Base-by-base conservation (phyloP, 2,113 vertebrate genomes). In the Sebastes schlegelii region DNA sequence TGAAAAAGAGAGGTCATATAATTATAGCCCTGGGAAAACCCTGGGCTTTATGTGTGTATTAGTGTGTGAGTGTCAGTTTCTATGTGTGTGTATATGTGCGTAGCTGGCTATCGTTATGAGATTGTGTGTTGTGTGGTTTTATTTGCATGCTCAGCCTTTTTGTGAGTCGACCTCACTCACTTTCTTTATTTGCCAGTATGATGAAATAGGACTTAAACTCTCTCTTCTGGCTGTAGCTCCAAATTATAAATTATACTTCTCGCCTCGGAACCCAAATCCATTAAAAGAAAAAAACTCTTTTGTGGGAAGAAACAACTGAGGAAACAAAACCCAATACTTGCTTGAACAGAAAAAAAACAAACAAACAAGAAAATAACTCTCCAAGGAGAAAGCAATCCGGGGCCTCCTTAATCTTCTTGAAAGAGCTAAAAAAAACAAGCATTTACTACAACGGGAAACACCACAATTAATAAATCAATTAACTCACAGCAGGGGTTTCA, bases 1-100 rank as follows among this genome's bases (percentile, higher is more conserved):
- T 86, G 79, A 85, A 84, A 85, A 66, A 63, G 63, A 80, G 69
- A 89, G 69, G 82, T 90, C 79, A 77, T 72, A 70, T 89, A 89
- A 89, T 91, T 87, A 89, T 19, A 88, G 72, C 63, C 34, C n/a
- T 54, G 40, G 77, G 73, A 90, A 92, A 86, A 86, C 58, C 79
- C 84, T 73, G 77, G 16, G 70, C 54, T 76, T 9, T 78, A 23
- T 76, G 63, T 71, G 74, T 74, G 60, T n/a, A 61, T 9, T 14
- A 69, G 52, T 57, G 54, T 52, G 75, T 57, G 54, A 3, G 16
- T 4, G 52, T 55, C 6, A 8, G 21, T 69, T 42, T 67, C 62
- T 52, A 16, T 77, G 26, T 74, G 66, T 68, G 40, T 19, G 14
- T 49, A 1, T 8, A 1, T 78, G 14, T 26, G 60, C 1, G 7